Evolutionary conservation across 2,113 vertebrate genomes (phyloP), one percentile per base, ranked within the genome.

Genomic region (Xiphorhynchus elegans): DNA sequence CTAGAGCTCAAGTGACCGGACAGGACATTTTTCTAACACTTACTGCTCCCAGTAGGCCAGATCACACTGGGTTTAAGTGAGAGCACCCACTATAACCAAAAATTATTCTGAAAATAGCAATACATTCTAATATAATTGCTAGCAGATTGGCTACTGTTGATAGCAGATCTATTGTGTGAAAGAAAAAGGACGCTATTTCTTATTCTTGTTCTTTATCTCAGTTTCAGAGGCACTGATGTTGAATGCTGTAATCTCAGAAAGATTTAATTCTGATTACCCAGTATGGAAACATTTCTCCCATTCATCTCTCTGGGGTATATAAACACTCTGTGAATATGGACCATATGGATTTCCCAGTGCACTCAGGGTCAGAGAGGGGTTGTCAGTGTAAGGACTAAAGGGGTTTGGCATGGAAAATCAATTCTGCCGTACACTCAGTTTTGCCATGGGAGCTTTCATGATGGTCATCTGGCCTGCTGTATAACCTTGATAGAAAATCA

Each of bases 191-290:
- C 5, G 6, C 1, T 40, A 3, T 33, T 67, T 83, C 72, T 42
- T 90, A 47, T 72, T 91, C 52, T 90, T 90, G 52, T 72, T 89
- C 55, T 90, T 92, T 79, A 88, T 94, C 87, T 93, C 31, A 62
- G 52, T 87, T 96, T 92, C 6, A 3, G 64, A 59, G 53, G 53
- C 2, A 2, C 64, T 77, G 42, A 33, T 66, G 2, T 83, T 94
- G 75, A 95, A 84, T 44, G n/a, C 56, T 94, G 44, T 83, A 86
- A 87, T 78, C 60, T 56, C 40, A 81, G 53, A 13, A 47, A 90
- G 83, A 89, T 81, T 90, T 46, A 67, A 46, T 24, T 82, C 62
- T 89, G 60, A 87, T 79, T 93, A 66, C 10, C 20, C 14, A 29
- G n/a, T 13, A 64, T 49, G 72, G 90, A 84, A 96, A 89, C 49